Evolutionary conservation across 2,797 vertebrate species (phyloP), one percentile per base, ranked within the genome.

Genomic region (Sciurus vulgaris): DNA sequence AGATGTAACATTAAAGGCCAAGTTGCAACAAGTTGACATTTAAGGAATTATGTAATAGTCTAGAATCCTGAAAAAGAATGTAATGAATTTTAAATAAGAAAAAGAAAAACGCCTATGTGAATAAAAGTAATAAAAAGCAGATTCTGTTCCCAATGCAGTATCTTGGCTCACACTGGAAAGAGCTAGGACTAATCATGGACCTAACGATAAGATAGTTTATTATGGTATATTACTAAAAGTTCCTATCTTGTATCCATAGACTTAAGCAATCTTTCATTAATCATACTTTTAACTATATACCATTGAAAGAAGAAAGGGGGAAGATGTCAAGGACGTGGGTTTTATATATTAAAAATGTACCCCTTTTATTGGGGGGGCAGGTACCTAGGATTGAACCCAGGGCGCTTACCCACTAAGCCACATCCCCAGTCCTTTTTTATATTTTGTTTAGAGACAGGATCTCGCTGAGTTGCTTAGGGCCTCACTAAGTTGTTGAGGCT

Each of bases 21-120:
- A 69, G 44, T 95, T 96, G 95, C 81, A 96, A 49, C 49, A 86
- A 96, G 72, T 90, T 97, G 90, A 95, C 96, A 96, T 97, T 97
- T 96, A 92, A 97, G 95, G 70, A 95, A 94, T 97, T 97, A 83
- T 95, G 83, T 96, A 97, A 97, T 96, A 93, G 44, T 63, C 82
- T 84, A 91, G 70, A 92, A 96, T 97, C 70, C 91, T 91, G 86
- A 93, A 92, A 96, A 96, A 96, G 59, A 93, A 94, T 91, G 95
- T 93, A 73, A 95, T 96, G 83, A 92, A 96, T 97, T 97, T 97
- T 94, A 96, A 91, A 56, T 97, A 96, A 91, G 90, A 76, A 95
- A 92, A 93, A 93, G 78, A 76, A 95, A 95, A 95, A 93, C 0
- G 41, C 78, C 88, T 94, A 33, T 96, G 91, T 97, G 76, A 83